These are phyloP conservation scores for Sarcophaga carnaria DNA, from an alignment of 2,888 invertebrate species.

Conservation along the genomic window DNA sequence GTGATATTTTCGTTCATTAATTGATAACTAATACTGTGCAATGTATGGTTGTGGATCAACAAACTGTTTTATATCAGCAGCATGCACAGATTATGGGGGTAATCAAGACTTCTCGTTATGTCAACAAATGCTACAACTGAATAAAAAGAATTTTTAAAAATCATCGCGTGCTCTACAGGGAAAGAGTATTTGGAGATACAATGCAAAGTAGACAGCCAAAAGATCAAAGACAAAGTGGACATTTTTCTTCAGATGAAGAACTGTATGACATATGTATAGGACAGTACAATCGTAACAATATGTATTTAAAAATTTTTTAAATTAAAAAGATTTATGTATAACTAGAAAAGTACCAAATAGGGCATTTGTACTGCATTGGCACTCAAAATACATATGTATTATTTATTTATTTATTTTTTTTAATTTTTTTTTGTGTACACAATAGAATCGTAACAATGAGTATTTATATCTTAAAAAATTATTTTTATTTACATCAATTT, in stretches of 20 bases:
- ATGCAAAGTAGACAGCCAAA: background rate
- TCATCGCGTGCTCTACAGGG: background rate
- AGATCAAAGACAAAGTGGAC: background rate
- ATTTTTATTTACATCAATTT: too few species aligned
- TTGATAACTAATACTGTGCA: background rate
- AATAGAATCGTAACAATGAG: too few species aligned
- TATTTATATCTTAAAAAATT: too few species aligned
- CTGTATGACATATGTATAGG: too few species aligned
- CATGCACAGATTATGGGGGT: background rate
- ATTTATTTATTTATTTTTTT: too few species aligned
- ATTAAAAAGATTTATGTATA: too few species aligned
- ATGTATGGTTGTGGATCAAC: constrained; percentile 26
- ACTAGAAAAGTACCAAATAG: too few species aligned
- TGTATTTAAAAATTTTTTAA: too few species aligned
- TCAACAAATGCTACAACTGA: background rate
- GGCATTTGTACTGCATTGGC: too few species aligned
- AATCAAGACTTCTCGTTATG: background rate
- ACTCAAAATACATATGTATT: too few species aligned
- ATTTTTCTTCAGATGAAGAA: background rate
- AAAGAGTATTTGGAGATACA: constrained; percentile 12
- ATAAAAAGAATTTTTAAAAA: background rate
- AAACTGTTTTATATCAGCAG: background rate
- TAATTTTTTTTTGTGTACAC: too few species aligned
- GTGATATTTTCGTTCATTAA: background rate
- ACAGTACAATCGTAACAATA: too few species aligned